Base-by-base conservation (phyloP, 2,113 vertebrate genomes). In the Clarias macrocephalus region DNA sequence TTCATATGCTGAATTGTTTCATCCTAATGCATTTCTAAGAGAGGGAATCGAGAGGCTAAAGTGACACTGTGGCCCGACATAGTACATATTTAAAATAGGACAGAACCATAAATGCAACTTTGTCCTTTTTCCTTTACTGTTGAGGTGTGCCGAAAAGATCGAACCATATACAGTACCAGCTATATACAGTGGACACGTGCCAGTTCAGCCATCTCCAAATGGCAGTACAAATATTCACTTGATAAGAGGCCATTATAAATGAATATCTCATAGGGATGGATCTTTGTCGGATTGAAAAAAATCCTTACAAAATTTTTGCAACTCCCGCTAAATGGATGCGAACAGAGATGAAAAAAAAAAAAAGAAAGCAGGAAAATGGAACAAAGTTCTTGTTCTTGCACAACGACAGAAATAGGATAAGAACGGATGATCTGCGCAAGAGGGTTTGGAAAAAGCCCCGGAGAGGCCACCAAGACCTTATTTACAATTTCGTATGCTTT, bases 311-410 rank as follows among this genome's bases (percentile, higher is more conserved):
- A 63, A 57, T 65, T 66, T 84, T 54, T 57, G 33, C 77, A 80
- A 84, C 33, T 59, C 15, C 48, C 6, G 42, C n/a, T 52, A 63
- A 48, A 60, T 82, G 66, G 59, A 75, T 33, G 56, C 1, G 12
- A 62, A 1, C 62, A 8, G 60, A 57, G 2, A 76, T 77, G 66
- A 60, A 11, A 37, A 37, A 37, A 11, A 37, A 37, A 37, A 72
- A 82, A 68, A 87, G 52, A 87, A 83, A 85, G 21, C 83, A 87
- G 86, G 88, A 70, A 89, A 87, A 87, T 85, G 63, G 86, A 89
- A 59, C 79, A 89, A 87, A 87, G 88, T 85, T 87, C 62, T 28
- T 62, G 28, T 63, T 42, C 60, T 89, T 89, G 48, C 73, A 72
- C 89, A 85, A 87, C 73, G 66, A 75, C 37, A 79, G 81, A 65